These are phyloP conservation scores for Stenichneumon culpator DNA, from an alignment of 2,888 invertebrate species.

Conservation along the genomic window DNA sequence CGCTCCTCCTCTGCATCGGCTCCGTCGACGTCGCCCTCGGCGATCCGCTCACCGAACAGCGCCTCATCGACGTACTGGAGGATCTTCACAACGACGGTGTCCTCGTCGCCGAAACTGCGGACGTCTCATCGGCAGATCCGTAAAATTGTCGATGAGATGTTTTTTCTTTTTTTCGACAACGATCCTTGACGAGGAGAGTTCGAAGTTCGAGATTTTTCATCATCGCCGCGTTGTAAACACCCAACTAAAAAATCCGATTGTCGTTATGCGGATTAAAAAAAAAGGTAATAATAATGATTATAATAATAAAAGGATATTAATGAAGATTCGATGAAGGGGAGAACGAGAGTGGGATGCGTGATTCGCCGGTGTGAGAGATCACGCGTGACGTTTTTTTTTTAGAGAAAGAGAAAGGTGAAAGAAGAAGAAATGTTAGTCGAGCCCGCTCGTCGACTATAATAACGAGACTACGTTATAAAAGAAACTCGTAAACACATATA, in stretches of 20 bases:
- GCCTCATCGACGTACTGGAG: slow-evolving; percentile 90
- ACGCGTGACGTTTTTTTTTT: slow-evolving; percentile 10
- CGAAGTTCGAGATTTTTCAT: slow-evolving; percentile 14
- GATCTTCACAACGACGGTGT: slow-evolving; percentile 91
- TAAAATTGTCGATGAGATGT: slow-evolving; percentile 19
- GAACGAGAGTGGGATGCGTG: slow-evolving; percentile 22
- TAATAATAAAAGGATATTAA: slow-evolving; percentile 38
- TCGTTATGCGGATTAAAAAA: slow-evolving; percentile 39
- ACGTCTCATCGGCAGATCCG: slow-evolving; percentile 54
- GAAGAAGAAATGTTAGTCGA: slow-evolving; percentile 59
- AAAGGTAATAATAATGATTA: slow-evolving; percentile 14
- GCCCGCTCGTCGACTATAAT: slow-evolving; percentile 52
- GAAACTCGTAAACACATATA: slow-evolving; percentile 45
- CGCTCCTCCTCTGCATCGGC: slow-evolving; percentile 92
- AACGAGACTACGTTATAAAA: slow-evolving; percentile 39
- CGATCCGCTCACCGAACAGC: slow-evolving; percentile 91
- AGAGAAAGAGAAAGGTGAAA: slow-evolving; percentile 7
- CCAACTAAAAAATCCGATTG: slow-evolving; percentile 5
- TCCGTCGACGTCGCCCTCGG: slow-evolving; percentile 93
- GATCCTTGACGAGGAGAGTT: neutral
- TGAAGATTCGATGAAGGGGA: slow-evolving; percentile 43
- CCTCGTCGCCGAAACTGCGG: slow-evolving; percentile 85
- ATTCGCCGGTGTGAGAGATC: slow-evolving; percentile 5
- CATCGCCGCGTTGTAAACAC: neutral
- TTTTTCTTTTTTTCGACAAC: slow-evolving; percentile 3